Evolutionary conservation across 2,888 invertebrate species (phyloP).

Genomic region (Ophion ventricosus): DNA sequence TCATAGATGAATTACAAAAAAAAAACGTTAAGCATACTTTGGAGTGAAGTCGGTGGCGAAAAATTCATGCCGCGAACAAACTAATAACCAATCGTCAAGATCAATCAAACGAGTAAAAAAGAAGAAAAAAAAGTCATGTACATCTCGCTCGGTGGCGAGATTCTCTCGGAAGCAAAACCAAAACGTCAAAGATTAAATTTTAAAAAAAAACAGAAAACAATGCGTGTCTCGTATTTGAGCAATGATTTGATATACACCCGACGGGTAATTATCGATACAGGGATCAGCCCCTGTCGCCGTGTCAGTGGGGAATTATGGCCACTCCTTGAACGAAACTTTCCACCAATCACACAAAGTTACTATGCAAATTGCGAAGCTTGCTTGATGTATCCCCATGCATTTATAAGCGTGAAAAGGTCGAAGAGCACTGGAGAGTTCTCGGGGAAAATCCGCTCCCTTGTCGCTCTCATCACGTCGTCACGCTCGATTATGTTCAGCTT

Average conservation of each 20-base stretch:
- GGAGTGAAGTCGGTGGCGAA: background rate
- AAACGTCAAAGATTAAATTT: background rate
- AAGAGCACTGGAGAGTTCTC: conserved; percentile 23
- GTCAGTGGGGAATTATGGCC: background rate
- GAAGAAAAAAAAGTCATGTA: background rate
- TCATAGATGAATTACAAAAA: background rate
- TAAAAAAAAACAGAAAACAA: conserved; percentile 25
- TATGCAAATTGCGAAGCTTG: background rate
- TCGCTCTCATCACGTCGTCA: conserved; percentile 59
- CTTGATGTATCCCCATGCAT: background rate
- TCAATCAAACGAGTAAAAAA: background rate
- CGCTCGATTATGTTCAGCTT: conserved; percentile 63
- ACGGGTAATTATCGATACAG: background rate
- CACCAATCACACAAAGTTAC: background rate
- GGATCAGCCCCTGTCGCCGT: background rate
- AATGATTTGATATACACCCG: conserved; percentile 17
- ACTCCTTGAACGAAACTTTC: background rate
- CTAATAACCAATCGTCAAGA: background rate
- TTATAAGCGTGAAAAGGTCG: conserved; percentile 36
- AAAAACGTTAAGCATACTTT: background rate
- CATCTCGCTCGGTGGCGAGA: background rate
- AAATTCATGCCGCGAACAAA: background rate
- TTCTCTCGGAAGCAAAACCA: background rate
- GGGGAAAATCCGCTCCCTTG: conserved; percentile 38
- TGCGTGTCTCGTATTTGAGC: background rate